Evolutionary conservation across 2,113 vertebrate species (phyloP), one percentile per base, ranked within the genome.

Genomic region (Theristicus caerulescens): DNA sequence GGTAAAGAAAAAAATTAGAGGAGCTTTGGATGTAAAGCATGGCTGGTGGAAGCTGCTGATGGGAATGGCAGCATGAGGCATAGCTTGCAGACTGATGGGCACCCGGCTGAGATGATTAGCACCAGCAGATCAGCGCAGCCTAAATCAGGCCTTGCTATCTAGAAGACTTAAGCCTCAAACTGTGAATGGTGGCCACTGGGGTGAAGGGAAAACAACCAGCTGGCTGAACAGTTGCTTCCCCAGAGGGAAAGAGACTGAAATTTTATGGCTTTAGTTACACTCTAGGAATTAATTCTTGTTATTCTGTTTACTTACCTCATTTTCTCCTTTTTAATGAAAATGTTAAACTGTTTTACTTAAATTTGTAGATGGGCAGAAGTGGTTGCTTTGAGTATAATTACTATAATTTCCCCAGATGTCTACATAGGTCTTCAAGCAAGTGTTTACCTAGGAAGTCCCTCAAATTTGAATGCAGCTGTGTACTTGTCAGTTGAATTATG

Each of bases 91-190:
- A 46, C 38, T 42, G 47, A 26, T 2, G 8, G 29, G 26, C 59
- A 85, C 38, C 55, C 0, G 18, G 6, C n/a, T 76, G 81, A 78
- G 46, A 21, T 0, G 1, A 46, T 64, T 32, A 3, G 3, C 47
- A 42, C 22, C 66, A 57, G 13, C 25, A 52, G 18, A 44, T 47
- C 29, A 31, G 14, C 16, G 34, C 29, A 32, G 65, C 13, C 55
- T 40, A 46, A 52, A 55, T 54, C 46, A 55, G 51, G 8, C 26
- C 19, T 64, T 88, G 25, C 42, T 82, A 13, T 40, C 22, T 49
- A 38, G 46, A 54, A 77, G 7, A 3, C 10, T 92, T 77, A 17
- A 83, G 25, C 40, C 27, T 76, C 71, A 65, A 19, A 69, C 47
- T 69, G 26, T 55, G 66, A 57, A 20, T 42, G 71, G 29, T 80